A percentile compares a stretch with the other conserved stretches of the same genome.
Evolutionary conservation across 1,140 invertebrate species (phyloP).

Genomic region (Drosophila repleta): DNA sequence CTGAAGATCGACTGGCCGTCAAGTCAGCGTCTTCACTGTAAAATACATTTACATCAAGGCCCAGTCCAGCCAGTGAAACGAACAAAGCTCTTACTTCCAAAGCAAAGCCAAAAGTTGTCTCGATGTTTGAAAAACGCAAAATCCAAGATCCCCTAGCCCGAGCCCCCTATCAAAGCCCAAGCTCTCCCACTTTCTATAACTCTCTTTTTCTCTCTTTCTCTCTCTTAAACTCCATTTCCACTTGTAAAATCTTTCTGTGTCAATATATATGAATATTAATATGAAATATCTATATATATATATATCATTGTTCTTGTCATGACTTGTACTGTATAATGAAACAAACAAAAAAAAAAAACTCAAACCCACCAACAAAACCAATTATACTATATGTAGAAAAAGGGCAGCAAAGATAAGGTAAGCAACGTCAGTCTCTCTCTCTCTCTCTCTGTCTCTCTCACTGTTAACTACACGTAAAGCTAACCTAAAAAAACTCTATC

Average conservation of each 20-base stretch:
- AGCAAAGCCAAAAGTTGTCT: conserved; percentile 33
- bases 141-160: conserved; percentile 37
- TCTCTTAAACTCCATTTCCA: conserved; percentile 21
- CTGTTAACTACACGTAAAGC: conserved; percentile 37
- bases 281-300: conserved; percentile 55
- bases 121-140: conserved; percentile 16
- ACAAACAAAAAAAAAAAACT: conserved; percentile 68
- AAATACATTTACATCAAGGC: conserved; percentile 48
- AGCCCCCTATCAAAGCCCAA: conserved; percentile 28
- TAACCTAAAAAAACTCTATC: conserved; percentile 28
- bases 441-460: conserved; percentile 38
- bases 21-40: conserved; percentile 58
- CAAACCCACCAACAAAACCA: conserved; percentile 64
- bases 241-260: conserved; percentile 53
- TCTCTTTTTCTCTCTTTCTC: conserved; percentile 27
- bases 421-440: conserved; percentile 79
- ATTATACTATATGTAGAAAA: conserved; percentile 87
- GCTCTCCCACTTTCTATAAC: conserved; percentile 31
- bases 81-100: conserved; percentile 21
- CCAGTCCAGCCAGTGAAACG: conserved; percentile 22
- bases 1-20: conserved; percentile 18
- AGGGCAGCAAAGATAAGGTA: conserved; percentile 93
- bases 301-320: conserved; percentile 81
- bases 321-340: conserved; percentile 80
- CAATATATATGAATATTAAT: conserved; percentile 62